Conservation (phyloP, 2,888 invertebrate genomes). For the Parnassius smintheus region DNA sequence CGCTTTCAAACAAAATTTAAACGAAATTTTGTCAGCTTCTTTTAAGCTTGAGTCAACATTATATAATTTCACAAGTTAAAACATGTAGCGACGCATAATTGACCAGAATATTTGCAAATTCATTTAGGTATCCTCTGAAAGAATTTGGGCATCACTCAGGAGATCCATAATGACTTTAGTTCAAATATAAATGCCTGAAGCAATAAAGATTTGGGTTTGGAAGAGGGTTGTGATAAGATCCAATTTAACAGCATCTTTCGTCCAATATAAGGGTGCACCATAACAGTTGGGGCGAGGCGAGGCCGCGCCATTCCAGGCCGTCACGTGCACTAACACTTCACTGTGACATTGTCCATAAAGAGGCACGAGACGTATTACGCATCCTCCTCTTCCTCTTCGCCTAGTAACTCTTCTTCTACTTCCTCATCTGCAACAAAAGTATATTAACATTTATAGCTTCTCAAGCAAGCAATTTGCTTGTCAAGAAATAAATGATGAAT, state of each 20-base stretch:
- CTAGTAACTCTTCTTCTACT: conserved; percentile 75
- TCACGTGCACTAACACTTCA: conserved; percentile 79
- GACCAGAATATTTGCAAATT: too few relatives aligned
- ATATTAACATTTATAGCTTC: background rate
- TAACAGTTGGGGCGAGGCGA: conserved; percentile 74
- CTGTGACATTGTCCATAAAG: conserved; percentile 80
- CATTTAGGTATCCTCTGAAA: too few relatives aligned
- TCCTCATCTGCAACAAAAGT: conserved; percentile 73
- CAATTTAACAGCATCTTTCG: conserved; percentile 11
- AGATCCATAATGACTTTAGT: too few relatives aligned
- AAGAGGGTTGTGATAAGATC: conserved; percentile 7
- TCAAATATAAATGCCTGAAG: background rate
- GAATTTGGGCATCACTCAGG: too few relatives aligned
- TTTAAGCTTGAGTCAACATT: too few relatives aligned
- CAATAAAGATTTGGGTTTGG: background rate
- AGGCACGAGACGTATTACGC: conserved; percentile 78
- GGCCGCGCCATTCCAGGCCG: conserved; percentile 73
- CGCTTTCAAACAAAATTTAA: conserved; percentile 8
- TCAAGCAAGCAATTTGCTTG: too few relatives aligned
- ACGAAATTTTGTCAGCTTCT: too few relatives aligned
- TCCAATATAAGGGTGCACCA: conserved; percentile 24
- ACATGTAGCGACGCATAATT: too few relatives aligned
- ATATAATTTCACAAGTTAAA: too few relatives aligned
- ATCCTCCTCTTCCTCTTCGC: conserved; percentile 77
- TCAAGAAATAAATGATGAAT: too few relatives aligned